These are phyloP conservation scores for Montifringilla adamsi DNA, from an alignment of 2,113 vertebrate genomes.

Conservation along the genomic window DNA sequence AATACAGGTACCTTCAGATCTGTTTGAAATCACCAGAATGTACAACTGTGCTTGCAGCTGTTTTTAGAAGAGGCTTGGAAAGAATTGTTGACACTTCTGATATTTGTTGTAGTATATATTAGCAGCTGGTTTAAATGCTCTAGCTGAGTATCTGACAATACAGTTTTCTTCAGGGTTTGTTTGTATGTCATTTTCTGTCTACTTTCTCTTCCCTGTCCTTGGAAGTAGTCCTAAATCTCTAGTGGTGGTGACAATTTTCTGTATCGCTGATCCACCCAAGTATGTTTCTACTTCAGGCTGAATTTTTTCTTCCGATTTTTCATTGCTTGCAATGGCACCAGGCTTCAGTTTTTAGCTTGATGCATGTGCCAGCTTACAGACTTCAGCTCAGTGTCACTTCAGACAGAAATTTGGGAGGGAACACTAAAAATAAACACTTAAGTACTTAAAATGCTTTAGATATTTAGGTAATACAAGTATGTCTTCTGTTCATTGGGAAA, in stretches of 20 bases:
- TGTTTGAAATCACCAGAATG: background rate
- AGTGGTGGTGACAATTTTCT: background rate
- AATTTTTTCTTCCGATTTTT: background rate
- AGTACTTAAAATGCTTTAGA: background rate
- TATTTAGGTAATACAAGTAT: background rate
- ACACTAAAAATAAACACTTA: background rate
- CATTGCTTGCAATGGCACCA: background rate
- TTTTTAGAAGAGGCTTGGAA: background rate
- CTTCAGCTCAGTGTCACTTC: background rate
- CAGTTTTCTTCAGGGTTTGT: background rate
- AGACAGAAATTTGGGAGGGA: background rate
- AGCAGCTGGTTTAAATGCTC: background rate
- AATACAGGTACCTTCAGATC: rapidly evolving
- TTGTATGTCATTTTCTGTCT: background rate
- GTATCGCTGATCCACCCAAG: background rate
- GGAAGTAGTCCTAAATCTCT: background rate
- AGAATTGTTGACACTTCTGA: background rate
- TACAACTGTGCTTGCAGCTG: background rate
- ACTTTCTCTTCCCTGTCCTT: background rate
- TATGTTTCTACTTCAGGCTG: background rate
- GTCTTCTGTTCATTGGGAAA: background rate
- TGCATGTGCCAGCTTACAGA: background rate
- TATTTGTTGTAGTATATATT: background rate
- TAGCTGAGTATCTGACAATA: background rate
- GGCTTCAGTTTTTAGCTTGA: background rate